Evolutionary conservation across 64 coral and sea anemone genomes (phyloP), one percentile per base, ranked within the genome.

Genomic region (Catalaphyllia jardinei): DNA sequence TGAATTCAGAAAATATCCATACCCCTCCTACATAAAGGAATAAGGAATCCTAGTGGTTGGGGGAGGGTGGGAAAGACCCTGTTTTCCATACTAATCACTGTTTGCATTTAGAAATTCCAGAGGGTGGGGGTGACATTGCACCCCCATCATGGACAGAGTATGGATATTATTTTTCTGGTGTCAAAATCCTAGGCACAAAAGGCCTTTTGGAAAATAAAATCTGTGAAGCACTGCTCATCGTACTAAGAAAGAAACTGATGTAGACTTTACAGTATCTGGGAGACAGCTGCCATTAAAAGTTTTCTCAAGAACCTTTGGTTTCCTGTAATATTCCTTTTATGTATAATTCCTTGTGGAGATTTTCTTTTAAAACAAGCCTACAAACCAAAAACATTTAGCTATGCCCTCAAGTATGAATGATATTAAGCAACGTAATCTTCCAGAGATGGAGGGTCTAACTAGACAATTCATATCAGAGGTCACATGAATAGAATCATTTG

Each of bases 91-190:
- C 75, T 0, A 51, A 77, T 77, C 75, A 77, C 75, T 77, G 75
- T 51, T 77, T 77, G 42, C 75, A 77, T 77, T 52, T 77, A 38
- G 75, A 76, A 76, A 38, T 76, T 76, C 73, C 73, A 76, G 33
- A 38, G 31, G 73, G 73, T 75, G 73, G 28, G 73, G 73, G 31
- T 38, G 73, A 30, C 73, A 75, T 75, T 75, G 73, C 73, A 75
- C 73, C 31, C 73, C 73, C 73, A 11, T 76, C 29, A 76, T 76
- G 29, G 73, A 42, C 29, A 39, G 75, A 77, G 75, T 77, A 50
- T 77, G 75, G 75, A 77, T 77, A 77, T 77, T 77, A 77, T 77
- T 77, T 77, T 77, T 77, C 33, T 77, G 75, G 39, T 77, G 75
- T 77, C 75, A 77, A 77, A 77, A 77, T 77, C 75, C 75, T 50